Evolutionary conservation across 2,888 invertebrate species (phyloP).

Genomic region (Mesoligia furuncula): DNA sequence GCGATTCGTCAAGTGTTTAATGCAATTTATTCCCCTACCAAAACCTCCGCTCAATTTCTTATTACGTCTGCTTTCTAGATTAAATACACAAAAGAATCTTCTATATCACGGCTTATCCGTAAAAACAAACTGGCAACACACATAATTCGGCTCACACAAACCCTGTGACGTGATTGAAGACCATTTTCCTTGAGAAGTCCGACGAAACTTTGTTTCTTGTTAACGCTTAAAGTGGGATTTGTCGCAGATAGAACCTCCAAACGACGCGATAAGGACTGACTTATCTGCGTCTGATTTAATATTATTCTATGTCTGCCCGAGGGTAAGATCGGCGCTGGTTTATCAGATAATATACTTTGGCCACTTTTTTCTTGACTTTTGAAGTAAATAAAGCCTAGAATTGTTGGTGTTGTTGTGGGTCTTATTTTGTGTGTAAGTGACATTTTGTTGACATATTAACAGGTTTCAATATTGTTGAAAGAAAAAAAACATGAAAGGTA

Average conservation of each 20-base stretch:
- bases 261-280: slow-evolving; percentile 64
- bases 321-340: slow-evolving; percentile 46
- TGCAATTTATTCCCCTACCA: neutral
- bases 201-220: slow-evolving; percentile 65
- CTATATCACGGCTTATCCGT: slow-evolving; percentile 34
- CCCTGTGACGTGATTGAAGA: slow-evolving; percentile 52
- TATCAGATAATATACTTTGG: slow-evolving; percentile 64
- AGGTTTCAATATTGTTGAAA: neutral
- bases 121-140: slow-evolving; percentile 43
- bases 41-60: neutral
- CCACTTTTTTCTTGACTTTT: slow-evolving; percentile 44
- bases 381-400: slow-evolving; percentile 23
- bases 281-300: slow-evolving; percentile 66
- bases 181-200: slow-evolving; percentile 53
- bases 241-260: slow-evolving; percentile 59
- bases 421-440: neutral
- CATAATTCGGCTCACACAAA: slow-evolving; percentile 52
- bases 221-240: slow-evolving; percentile 65
- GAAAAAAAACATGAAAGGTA: too few species aligned
- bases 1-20: neutral
- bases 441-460: neutral
- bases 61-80: neutral
- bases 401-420: slow-evolving; percentile 1
- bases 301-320: slow-evolving; percentile 60
- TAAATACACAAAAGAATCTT: slow-evolving; percentile 13